These are phyloP conservation scores for Galerucella nymphaeae DNA, from an alignment of 2,888 invertebrate species.

Conservation along the genomic window DNA sequence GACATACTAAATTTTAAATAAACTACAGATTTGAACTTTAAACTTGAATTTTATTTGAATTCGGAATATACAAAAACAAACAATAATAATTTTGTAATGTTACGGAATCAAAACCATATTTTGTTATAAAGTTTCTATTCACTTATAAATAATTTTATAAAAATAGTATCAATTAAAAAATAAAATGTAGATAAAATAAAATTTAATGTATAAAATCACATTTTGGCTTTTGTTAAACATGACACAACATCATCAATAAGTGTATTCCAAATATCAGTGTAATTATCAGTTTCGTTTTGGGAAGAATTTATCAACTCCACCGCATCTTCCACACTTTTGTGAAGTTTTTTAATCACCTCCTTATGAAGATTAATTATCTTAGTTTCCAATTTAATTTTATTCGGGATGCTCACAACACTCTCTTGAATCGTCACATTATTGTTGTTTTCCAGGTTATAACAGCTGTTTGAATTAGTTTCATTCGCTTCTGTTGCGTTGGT, in stretches of 20 bases:
- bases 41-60: neutral
- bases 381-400: constrained; percentile 68
- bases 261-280: constrained; percentile 86
- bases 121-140: neutral
- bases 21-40: neutral
- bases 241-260: constrained; percentile 81
- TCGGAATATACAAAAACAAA: neutral
- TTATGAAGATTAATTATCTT: constrained; percentile 90
- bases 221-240: constrained; percentile 71
- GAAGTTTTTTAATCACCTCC: constrained; percentile 75
- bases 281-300: constrained; percentile 89
- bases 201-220: constrained; percentile 42
- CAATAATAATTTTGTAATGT: too few species aligned
- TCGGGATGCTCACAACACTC: constrained; percentile 17
- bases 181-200: constrained; percentile 9
- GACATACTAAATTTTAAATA: neutral
- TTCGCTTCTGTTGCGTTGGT: constrained; percentile 31
- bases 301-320: constrained; percentile 80
- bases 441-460: constrained; percentile 37
- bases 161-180: neutral
- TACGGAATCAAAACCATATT: too few species aligned
- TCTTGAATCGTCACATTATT: constrained; percentile 18
- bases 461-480: constrained; percentile 30
- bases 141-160: neutral
- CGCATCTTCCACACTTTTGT: constrained; percentile 77